These are phyloP conservation scores for Dasypus novemcinctus DNA, from an alignment of 2,113 vertebrate genomes.

Conservation along the genomic window DNA sequence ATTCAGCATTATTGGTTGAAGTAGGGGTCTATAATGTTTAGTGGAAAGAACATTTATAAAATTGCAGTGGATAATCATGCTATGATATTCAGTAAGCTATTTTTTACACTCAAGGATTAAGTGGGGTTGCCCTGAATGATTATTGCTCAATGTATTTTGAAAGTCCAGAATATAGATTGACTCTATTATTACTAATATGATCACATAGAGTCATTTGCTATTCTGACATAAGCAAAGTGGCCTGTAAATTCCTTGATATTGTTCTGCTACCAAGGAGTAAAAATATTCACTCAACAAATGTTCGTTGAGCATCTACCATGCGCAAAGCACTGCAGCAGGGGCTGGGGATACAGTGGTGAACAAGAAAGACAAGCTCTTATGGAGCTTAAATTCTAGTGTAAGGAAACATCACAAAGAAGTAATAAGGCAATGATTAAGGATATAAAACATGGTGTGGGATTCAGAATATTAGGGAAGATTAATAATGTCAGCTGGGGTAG, in stretches of 20 bases:
- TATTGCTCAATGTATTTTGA: background rate
- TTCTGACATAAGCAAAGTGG: conserved; percentile 34
- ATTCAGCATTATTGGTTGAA: background rate
- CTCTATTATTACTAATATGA: background rate
- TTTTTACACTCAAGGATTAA: conserved; percentile 32
- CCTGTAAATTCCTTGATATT: background rate
- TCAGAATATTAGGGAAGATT: background rate
- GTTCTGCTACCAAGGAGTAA: background rate
- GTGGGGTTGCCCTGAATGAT: background rate
- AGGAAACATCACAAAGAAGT: background rate
- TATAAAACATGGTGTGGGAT: background rate
- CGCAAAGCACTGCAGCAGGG: background rate
- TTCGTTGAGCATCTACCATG: background rate
- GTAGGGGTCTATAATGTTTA: background rate
- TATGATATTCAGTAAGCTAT: background rate
- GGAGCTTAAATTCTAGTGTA: background rate
- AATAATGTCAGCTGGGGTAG: background rate
- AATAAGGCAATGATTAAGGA: background rate
- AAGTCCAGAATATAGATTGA: background rate
- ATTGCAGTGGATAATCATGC: background rate
- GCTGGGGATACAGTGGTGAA: background rate
- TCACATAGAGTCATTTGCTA: background rate
- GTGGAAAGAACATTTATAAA: background rate
- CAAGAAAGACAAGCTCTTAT: background rate
- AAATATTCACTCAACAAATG: conserved; percentile 27